Conservation (phyloP, 2,888 invertebrate genomes). For the Spilosoma lubricipeda region DNA sequence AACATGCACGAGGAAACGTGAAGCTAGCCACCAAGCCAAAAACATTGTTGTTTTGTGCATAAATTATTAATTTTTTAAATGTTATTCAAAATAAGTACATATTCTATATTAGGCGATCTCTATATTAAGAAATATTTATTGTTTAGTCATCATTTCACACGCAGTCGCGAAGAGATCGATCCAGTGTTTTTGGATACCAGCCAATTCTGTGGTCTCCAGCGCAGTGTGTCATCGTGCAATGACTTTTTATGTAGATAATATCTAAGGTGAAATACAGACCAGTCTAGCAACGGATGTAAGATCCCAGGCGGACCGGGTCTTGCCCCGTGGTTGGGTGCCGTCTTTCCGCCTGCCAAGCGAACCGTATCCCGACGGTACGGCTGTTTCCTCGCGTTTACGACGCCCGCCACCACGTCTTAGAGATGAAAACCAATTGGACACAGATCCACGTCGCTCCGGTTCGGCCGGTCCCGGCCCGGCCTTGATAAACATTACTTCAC, state of each 20-base stretch:
- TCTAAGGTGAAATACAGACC: conserved; percentile 80
- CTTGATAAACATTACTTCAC: conserved; percentile 85
- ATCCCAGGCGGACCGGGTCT: conserved; percentile 87
- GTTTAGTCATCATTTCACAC: conserved; percentile 70
- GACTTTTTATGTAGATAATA: conserved; percentile 45
- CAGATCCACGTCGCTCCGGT: conserved; percentile 89
- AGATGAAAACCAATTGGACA: conserved; percentile 93
- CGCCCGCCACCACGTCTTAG: conserved; percentile 87
- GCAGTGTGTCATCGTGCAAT: conserved; percentile 51
- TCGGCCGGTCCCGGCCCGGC: conserved; percentile 79
- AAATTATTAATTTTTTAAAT: conserved; percentile 9
- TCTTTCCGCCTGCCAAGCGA: conserved; percentile 84
- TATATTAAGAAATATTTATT: conserved; percentile 49
- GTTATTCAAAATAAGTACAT: not conserved
- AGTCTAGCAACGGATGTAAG: conserved; percentile 85
- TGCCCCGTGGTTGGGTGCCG: conserved; percentile 77
- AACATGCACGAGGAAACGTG: conserved; percentile 30
- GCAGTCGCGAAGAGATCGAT: conserved; percentile 78
- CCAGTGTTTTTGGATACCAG: conserved; percentile 77
- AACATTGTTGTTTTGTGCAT: conserved; percentile 31
- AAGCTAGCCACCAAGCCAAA: conserved; percentile 35
- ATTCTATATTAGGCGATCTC: conserved; percentile 20
- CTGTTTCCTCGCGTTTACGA: conserved; percentile 77
- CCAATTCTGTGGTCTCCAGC: conserved; percentile 76
- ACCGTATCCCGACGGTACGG: conserved; percentile 79